Evolutionary conservation across 1,140 invertebrate species (phyloP), one percentile per base, ranked within the genome.

Genomic region (Drosophila simulans): DNA sequence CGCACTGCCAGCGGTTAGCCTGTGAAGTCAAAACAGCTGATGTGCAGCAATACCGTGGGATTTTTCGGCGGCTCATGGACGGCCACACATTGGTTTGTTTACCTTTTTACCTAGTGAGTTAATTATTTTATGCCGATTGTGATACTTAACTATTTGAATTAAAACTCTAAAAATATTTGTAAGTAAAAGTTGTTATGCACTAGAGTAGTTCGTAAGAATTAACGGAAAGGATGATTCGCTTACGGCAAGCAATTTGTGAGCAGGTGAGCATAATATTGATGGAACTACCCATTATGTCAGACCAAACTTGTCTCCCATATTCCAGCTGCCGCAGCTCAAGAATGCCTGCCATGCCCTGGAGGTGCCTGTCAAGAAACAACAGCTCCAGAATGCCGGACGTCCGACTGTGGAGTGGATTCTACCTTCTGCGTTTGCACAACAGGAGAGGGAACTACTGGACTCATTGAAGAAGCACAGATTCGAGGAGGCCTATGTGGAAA

Each of bases 181-280:
- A 45, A 17, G 5, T 45, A 45, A 4, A 45, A 20, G 17, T 11
- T 20, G 17, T 45, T 20, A 22, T 20, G 17, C 15, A 8, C 3
- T 45, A 5, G 1, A 22, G 4, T 11, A 11, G 15, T 20, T 15
- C 5, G n/a, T 8, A 11, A 4, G 2, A 20, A 1, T 11, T 11
- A 1, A 8, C 17, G 20, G 20, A 10, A 17, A 45, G 7, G 1
- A 75, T 76, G 72, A 52, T 75, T 53, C 55, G 76, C 10, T 83
- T 91, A 42, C 76, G 86, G 53, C 81, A 58, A 13, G 80, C 90
- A 0, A 91, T 91, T 71, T 78, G 77, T 59, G 73, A 91, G 17
- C 91, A 91, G 68, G 90, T 91, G 17, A 49, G 5, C 15, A 0
- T 13, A 43, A 79, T 53, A 27, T 51, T 1, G 7, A 13, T 4